Evolutionary conservation across 1,140 invertebrate genomes (phyloP), one percentile per base, ranked within the genome.

Genomic region (Drosophila tsacasi): DNA sequence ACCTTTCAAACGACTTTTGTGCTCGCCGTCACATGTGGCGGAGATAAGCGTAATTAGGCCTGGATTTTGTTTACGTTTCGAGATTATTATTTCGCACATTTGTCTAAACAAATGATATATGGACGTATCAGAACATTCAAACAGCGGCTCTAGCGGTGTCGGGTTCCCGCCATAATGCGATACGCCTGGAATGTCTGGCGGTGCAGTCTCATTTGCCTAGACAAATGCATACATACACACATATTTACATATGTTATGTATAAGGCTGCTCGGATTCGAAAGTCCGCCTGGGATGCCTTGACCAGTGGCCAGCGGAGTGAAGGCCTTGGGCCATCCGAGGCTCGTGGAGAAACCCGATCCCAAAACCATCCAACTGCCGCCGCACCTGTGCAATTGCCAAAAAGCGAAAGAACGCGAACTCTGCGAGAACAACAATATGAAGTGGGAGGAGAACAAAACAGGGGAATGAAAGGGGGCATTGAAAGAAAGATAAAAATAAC

Each of bases 1-100:
- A 87, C 83, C 83, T 87, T 87, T 87, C 67, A 87, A 87, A 83
- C 81, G 84, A 87, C 84, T 83, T 86, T 86, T 67, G 55, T 55
- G 17, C 37, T 39, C 60, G 21, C 40, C 27, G 39, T 57, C 42
- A 40, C 60, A 76, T 62, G 39, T 39, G 55, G 39, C 23, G 49
- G 68, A 75, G 84, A 90, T 90, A 84, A 86, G 75, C 25, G 44
- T 44, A 61, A 76, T 78, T 63, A 73, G 55, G 55, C 46, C 67
- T 25, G 67, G 32, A 46, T 46, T 71, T 68, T 71, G 67, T 71
- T 71, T 68, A 61, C 71, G 46, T 37, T 50, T 17, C 46, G 30
- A 50, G 71, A 72, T 61, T 73, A 72, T 60, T 73, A 72, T 49
- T 37, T 73, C 55, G 67, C 71, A 61, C 46, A 73, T 73, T 73